phyloP scores from a whole-genome alignment of 2,797 vertebrate species.

The Bradypodion pumilum region DNA sequence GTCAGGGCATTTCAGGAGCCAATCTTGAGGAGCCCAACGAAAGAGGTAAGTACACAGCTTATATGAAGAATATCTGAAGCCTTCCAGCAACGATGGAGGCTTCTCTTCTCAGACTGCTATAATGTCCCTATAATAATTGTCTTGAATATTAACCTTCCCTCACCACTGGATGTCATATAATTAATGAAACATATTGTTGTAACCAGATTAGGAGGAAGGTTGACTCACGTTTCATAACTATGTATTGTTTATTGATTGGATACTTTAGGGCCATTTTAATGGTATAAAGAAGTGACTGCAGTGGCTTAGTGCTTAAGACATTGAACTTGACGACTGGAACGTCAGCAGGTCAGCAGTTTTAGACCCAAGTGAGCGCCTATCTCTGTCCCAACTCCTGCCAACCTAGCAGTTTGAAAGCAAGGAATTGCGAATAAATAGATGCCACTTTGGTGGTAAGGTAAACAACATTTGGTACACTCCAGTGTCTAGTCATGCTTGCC shows the following conservation, averaged over 20 bases:
- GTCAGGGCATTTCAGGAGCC: not conserved
- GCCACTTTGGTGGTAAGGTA: too few relatives aligned
- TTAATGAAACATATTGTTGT: not conserved
- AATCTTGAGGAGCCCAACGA: not conserved
- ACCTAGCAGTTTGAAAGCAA: too few relatives aligned
- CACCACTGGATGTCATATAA: not conserved
- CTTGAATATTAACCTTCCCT: not conserved
- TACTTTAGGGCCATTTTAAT: not conserved
- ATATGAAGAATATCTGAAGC: not conserved
- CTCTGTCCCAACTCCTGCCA: too few relatives aligned
- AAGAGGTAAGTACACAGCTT: conserved; percentile 38
- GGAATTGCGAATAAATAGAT: too few relatives aligned
- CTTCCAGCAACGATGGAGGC: not conserved
- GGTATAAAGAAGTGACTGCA: too few relatives aligned
- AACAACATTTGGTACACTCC: too few relatives aligned
- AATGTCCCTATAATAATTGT: not conserved
- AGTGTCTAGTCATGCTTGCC: too few relatives aligned
- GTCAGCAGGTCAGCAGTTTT: too few relatives aligned
- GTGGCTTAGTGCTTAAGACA: too few relatives aligned
- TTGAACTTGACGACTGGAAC: too few relatives aligned
- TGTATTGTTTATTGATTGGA: not conserved
- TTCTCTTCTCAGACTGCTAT: not conserved
- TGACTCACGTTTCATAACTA: not conserved
- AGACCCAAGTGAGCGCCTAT: too few relatives aligned
- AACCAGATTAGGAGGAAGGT: not conserved